These are phyloP conservation scores for Pangasius macronema DNA, from an alignment of 2,797 vertebrate species.

Conservation along the genomic window DNA sequence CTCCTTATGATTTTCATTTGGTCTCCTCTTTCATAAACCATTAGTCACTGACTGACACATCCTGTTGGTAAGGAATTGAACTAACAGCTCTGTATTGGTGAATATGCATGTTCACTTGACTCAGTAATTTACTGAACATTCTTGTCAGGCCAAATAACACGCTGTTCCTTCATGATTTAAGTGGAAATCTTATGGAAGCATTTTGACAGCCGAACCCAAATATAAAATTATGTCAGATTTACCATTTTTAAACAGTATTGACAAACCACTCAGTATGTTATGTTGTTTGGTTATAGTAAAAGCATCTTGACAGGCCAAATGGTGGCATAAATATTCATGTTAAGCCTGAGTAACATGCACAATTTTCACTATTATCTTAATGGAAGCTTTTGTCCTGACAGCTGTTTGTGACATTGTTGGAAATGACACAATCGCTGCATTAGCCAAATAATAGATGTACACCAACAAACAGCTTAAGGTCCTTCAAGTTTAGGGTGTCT, in stretches of 20 bases:
- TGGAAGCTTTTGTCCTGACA: constrained; percentile 49
- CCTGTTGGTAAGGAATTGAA: constrained; percentile 55
- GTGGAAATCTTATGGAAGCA: constrained; percentile 61
- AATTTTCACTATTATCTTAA: constrained; percentile 56
- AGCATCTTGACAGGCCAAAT: constrained; percentile 73
- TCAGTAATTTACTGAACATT: constrained; percentile 61
- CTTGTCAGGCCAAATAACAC: constrained; percentile 57
- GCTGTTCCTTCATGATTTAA: constrained; percentile 63
- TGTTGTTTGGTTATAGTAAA: constrained; percentile 73
- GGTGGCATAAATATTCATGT: constrained; percentile 67
- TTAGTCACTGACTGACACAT: constrained; percentile 52
- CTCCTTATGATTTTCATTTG: constrained; percentile 19
- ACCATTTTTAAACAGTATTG: constrained; percentile 64
- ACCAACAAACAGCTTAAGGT: neutral
- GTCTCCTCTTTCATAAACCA: constrained; percentile 53
- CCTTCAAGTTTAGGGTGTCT: neutral
- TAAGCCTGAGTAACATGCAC: constrained; percentile 58
- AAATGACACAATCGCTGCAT: constrained; percentile 34
- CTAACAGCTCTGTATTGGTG: constrained; percentile 55
- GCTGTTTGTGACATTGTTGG: constrained; percentile 40
- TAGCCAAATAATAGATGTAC: constrained; percentile 14
- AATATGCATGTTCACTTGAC: constrained; percentile 58
- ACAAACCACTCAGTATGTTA: constrained; percentile 72
- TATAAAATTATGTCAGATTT: constrained; percentile 62
- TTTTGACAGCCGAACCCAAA: constrained; percentile 65